These are phyloP conservation scores for Arrhamphus sclerolepis DNA, from an alignment of 2,797 vertebrate species.

Conservation along the genomic window DNA sequence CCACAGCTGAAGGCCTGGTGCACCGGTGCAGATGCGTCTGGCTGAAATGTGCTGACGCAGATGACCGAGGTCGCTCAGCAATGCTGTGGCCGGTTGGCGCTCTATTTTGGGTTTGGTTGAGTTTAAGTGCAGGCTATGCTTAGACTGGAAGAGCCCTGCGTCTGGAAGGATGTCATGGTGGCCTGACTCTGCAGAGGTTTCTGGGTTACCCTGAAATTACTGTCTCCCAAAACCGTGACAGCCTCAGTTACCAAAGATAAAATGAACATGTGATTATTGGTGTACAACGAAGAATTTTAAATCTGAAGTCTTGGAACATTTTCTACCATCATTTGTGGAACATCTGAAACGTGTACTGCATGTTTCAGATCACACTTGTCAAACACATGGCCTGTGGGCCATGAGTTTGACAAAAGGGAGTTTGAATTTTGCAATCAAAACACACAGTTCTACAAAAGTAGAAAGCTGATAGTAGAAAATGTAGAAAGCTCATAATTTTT, in stretches of 20 bases:
- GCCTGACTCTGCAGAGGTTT: slow-evolving; percentile 35
- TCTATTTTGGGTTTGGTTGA: slow-evolving; percentile 64
- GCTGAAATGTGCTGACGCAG: slow-evolving; percentile 69
- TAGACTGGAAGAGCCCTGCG: slow-evolving; percentile 23
- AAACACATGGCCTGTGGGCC: too few species aligned
- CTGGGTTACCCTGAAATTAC: slow-evolving; percentile 24
- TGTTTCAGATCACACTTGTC: too few species aligned
- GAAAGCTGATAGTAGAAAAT: too few species aligned
- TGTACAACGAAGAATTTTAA: not conserved
- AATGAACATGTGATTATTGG: slow-evolving; percentile 12
- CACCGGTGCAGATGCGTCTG: slow-evolving; percentile 48
- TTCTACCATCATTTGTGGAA: too few species aligned
- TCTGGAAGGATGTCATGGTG: slow-evolving; percentile 45
- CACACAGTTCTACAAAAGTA: too few species aligned
- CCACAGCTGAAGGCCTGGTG: slow-evolving; percentile 27
- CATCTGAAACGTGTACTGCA: too few species aligned
- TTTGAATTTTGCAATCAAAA: too few species aligned
- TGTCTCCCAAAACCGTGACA: too few species aligned
- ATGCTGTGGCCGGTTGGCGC: slow-evolving; percentile 41
- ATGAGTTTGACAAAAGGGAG: too few species aligned
- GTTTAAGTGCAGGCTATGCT: slow-evolving; percentile 70
- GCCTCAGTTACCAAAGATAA: slow-evolving; percentile 21
- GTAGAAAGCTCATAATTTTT: too few species aligned
- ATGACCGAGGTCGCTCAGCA: slow-evolving; percentile 65
- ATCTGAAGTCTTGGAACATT: slow-evolving; percentile 1